A percentile compares a stretch with the other conserved stretches of the same genome.
phyloP scores from a whole-genome alignment of 2,797 vertebrate species.

The Fistularia tabacaria region DNA sequence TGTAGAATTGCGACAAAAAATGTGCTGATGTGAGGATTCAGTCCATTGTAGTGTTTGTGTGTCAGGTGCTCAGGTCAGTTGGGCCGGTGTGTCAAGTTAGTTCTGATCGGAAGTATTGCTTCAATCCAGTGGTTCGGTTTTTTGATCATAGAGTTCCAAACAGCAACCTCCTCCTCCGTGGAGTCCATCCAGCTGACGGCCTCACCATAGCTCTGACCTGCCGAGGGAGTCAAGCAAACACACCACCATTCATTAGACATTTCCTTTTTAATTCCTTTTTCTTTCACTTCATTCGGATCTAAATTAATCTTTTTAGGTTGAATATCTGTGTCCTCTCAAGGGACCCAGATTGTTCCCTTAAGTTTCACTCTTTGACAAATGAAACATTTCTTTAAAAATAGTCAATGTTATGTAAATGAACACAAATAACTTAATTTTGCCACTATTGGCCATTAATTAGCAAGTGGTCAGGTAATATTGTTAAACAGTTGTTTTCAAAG shows the following conservation, averaged over 20 bases:
- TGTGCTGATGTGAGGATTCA: conserved; percentile 18
- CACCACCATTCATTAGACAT: not conserved
- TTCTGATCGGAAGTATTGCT: conserved; percentile 81
- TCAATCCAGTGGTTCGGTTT: conserved; percentile 86
- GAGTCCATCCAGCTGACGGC: conserved; percentile 95
- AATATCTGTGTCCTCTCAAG: no score
- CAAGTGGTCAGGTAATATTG: no score
- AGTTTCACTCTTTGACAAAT: no score
- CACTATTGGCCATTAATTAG: no score
- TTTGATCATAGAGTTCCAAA: conserved; percentile 83
- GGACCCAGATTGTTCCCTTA: no score
- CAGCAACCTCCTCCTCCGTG: conserved; percentile 79
- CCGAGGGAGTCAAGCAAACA: conserved; percentile 9
- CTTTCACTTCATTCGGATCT: not conserved
- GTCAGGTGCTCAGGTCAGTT: conserved; percentile 29
- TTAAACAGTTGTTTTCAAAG: no score
- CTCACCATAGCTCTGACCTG: conserved; percentile 91
- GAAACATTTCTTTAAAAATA: no score
- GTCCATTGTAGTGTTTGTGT: conserved; percentile 7
- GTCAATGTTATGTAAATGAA: no score
- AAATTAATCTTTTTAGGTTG: no score
- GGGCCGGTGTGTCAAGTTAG: conserved; percentile 75
- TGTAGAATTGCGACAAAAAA: conserved; percentile 6
- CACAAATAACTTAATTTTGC: no score
- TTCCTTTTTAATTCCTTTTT: not conserved